Percentiles rank a stretch among this genome's conserved stretches.
phyloP scores from a whole-genome alignment of 2,797 vertebrate species.

The Heterohyrax brucei region DNA sequence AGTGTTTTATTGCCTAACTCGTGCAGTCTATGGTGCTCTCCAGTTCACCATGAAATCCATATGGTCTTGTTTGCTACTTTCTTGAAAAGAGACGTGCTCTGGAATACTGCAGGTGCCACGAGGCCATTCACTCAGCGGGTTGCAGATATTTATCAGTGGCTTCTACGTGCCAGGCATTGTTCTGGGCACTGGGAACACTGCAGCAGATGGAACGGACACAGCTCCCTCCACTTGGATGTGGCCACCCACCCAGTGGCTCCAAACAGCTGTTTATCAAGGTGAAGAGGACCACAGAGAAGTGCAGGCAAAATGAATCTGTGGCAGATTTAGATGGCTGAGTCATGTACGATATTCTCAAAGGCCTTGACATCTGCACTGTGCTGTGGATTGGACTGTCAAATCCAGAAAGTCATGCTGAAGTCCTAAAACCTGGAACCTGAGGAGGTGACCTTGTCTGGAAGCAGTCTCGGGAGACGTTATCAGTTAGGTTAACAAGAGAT shows the following conservation, averaged over 20 bases:
- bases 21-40: rapidly evolving
- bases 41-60: rapidly evolving
- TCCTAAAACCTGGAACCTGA: too few relatives aligned
- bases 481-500: too few relatives aligned
- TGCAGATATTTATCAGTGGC: too few relatives aligned
- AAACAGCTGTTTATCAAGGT: background rate
- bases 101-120: rapidly evolving
- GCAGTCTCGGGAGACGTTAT: too few relatives aligned
- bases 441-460: too few relatives aligned
- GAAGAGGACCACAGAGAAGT: rapidly evolving
- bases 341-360: background rate
- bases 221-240: rapidly evolving
- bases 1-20: too few relatives aligned
- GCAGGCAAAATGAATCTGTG: rapidly evolving
- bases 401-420: too few relatives aligned
- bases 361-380: background rate
- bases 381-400: background rate
- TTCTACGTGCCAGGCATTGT: background rate
- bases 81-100: background rate
- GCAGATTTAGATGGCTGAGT: rapidly evolving
- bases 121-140: rapidly evolving
- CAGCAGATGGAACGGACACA: background rate
- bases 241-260: background rate
- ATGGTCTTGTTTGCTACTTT: background rate
- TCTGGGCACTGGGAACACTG: too few relatives aligned